A percentile compares a stretch with the other conserved stretches of the same genome.
phyloP scores from a whole-genome alignment of 2,113 vertebrate genomes.

The Psittacus erithacus region DNA sequence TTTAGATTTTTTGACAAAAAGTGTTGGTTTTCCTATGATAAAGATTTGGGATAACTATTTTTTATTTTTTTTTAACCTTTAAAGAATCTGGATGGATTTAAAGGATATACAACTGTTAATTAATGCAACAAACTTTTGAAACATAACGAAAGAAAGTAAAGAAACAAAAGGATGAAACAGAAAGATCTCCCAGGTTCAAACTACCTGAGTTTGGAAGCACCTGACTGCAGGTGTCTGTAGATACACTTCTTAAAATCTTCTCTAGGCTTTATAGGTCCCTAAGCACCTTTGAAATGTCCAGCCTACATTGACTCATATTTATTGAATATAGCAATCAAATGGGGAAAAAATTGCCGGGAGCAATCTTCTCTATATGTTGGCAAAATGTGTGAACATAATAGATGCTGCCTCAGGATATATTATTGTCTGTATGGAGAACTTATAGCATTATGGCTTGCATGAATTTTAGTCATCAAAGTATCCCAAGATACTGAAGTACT shows the following conservation, averaged over 20 bases:
- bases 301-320: not conserved
- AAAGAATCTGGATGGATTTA: not conserved
- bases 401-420: not conserved
- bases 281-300: not conserved
- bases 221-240: not conserved
- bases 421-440: not conserved
- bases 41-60: not conserved
- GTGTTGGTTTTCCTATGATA: not conserved
- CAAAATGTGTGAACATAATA: not conserved
- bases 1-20: not conserved
- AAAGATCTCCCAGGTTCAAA: not conserved
- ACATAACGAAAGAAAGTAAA: not conserved
- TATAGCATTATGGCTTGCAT: not conserved
- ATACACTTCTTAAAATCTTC: not conserved
- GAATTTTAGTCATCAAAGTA: not conserved
- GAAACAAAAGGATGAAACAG: not conserved
- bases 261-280: not conserved
- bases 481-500: not conserved
- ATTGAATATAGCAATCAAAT: not conserved
- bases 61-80: fast-evolving
- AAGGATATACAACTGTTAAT: not conserved
- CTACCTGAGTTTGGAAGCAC: not conserved
- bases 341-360: not conserved
- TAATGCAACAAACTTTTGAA: not conserved
- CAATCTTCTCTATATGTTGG: not conserved